Conservation (phyloP, 2,113 vertebrate genomes). For the Potamarius usumacintae region DNA sequence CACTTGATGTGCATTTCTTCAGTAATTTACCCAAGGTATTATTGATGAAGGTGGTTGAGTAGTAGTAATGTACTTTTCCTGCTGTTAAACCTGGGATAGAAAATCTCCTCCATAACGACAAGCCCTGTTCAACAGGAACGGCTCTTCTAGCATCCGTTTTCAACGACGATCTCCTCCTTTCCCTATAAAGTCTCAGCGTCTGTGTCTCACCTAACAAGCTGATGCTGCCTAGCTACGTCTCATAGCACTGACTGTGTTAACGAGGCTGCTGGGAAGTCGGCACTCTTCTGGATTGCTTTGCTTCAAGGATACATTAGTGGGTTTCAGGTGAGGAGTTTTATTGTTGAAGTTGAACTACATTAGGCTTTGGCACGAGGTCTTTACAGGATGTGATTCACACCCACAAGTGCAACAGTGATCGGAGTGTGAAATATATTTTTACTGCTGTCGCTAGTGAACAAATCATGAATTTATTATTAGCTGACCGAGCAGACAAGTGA, state of each 20-base stretch:
- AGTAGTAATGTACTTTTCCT: slow-evolving; percentile 35
- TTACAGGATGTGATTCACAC: neutral
- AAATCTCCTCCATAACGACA: neutral
- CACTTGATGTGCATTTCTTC: neutral
- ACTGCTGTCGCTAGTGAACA: neutral
- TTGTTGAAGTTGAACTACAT: neutral
- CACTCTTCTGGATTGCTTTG: neutral
- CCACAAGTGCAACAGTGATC: neutral
- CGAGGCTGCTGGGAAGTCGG: neutral
- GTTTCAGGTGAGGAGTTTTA: neutral
- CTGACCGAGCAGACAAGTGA: neutral
- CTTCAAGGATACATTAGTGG: neutral
- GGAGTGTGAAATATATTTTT: too few species aligned
- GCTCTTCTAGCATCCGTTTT: neutral
- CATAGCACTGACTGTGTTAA: neutral
- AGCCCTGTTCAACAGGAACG: neutral
- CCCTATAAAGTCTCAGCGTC: neutral
- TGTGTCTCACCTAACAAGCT: slow-evolving; percentile 9
- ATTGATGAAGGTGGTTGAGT: slow-evolving; percentile 8
- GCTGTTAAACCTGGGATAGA: neutral
- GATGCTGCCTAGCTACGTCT: neutral
- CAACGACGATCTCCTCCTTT: neutral
- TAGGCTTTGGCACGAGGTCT: neutral
- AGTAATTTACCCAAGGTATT: neutral
- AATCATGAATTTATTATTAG: neutral